Evolutionary conservation across 1,140 invertebrate genomes (phyloP).

Genomic region (Calephelis virginiensis): DNA sequence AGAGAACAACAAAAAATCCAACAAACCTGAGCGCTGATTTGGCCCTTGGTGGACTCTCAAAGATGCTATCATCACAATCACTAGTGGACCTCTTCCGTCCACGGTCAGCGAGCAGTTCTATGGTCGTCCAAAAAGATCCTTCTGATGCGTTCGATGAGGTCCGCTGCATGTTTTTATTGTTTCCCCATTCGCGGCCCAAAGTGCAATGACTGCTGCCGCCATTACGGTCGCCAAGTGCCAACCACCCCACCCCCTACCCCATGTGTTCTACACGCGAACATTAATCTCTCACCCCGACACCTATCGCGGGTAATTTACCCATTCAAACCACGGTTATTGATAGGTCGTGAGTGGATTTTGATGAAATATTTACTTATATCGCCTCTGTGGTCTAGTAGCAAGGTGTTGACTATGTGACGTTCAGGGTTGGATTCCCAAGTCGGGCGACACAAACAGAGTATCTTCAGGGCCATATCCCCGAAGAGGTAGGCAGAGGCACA

Average conservation of each 20-base stretch:
- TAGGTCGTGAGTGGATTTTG: neutral
- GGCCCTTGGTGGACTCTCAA: slow-evolving; percentile 39
- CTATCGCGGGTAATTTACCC: slow-evolving; percentile 50
- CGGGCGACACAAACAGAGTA: no score
- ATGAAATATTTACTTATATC: neutral
- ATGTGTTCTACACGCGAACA: slow-evolving; percentile 67
- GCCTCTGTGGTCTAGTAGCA: no score
- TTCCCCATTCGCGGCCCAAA: slow-evolving; percentile 50
- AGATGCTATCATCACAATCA: slow-evolving; percentile 48
- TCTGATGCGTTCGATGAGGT: slow-evolving; percentile 62
- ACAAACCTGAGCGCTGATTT: slow-evolving; percentile 56
- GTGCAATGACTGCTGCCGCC: slow-evolving; percentile 70
- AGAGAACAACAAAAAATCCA: slow-evolving; percentile 1
- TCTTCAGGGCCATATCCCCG: no score
- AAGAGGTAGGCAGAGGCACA: no score
- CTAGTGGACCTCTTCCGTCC: slow-evolving; percentile 54
- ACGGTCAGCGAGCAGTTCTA: slow-evolving; percentile 70
- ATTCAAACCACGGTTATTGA: slow-evolving; percentile 24
- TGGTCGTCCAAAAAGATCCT: slow-evolving; percentile 75
- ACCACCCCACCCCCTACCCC: slow-evolving; percentile 45
- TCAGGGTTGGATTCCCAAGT: no score
- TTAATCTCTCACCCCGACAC: slow-evolving; percentile 63
- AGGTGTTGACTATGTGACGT: no score
- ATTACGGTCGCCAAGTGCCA: slow-evolving; percentile 44
- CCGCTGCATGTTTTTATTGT: slow-evolving; percentile 59